Evolutionary conservation across 2,888 invertebrate species (phyloP), one percentile per base, ranked within the genome.

Genomic region (Drosophila histrio): DNA sequence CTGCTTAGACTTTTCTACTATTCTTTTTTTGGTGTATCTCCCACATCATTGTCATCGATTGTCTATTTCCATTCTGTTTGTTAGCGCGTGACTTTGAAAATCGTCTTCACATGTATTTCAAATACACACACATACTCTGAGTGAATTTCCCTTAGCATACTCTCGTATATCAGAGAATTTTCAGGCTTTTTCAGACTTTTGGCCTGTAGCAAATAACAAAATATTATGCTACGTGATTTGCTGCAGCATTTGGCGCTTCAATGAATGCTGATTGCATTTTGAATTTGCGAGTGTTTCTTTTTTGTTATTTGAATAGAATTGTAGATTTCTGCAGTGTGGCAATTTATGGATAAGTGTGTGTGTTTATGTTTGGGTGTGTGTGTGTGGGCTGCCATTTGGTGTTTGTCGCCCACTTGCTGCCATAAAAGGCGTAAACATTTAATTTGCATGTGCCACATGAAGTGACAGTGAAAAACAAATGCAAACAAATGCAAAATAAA

Each of bases 401-500:
- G 62, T 61, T 46, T 60, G 67, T 66, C 84, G 81, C 84, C 84
- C 82, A 77, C 79, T 82, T 76, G 75, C 77, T 79, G 81, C 75
- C 86, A 83, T 78, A 87, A 81, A 79, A 87, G 84, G 84, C 84
- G 84, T 84, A 84, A 84, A 87, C 87, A 87, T 84, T 83, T 83
- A 79, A 87, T 84, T 84, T 84, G 77, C 84, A 87, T 81, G 74
- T 79, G 79, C 66, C 70, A 68, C 49, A 56, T 36, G 39, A 49
- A 52, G 65, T 67, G 53, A 22, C 32, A 28, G 22, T 6, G 54
- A 46, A 63, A 49, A 49, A 65, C 61, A 72, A 69, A 67, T 46
- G 54, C 52, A 46, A 67, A 72, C 64, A 69, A 72, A 63, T 77
- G 82, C 69, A 81, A 81, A 84, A 65, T 77, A 85, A 82, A 82